These are phyloP conservation scores for Popillia japonica DNA, from an alignment of 1,140 invertebrate genomes.

Conservation along the genomic window DNA sequence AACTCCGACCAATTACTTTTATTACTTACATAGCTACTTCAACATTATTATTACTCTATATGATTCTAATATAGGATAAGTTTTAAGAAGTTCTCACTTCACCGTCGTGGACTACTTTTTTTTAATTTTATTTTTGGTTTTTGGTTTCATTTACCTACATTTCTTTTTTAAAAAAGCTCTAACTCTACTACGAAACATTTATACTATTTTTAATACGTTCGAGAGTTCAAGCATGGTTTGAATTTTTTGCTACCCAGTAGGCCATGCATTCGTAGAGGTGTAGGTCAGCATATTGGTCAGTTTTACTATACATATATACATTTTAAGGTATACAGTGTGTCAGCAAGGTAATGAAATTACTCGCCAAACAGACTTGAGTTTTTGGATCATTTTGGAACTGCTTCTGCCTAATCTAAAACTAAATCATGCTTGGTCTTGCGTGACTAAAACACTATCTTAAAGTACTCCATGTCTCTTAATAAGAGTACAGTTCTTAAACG, in stretches of 20 bases:
- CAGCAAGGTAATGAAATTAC: too few species aligned
- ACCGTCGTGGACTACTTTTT: not conserved
- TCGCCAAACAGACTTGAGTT: too few species aligned
- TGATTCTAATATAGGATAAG: slow-evolving; percentile 33
- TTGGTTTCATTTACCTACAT: slow-evolving; percentile 5
- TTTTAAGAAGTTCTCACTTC: slow-evolving; percentile 33
- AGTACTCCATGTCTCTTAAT: too few species aligned
- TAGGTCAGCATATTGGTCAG: slow-evolving; percentile 50
- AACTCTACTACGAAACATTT: slow-evolving; percentile 13
- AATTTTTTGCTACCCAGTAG: slow-evolving; percentile 50
- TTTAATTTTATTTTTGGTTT: slow-evolving; percentile 23
- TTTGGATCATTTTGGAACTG: too few species aligned
- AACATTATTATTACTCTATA: slow-evolving; percentile 18
- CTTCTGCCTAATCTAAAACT: too few species aligned
- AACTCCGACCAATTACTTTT: too few species aligned
- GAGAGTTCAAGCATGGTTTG: slow-evolving; percentile 50
- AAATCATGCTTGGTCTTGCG: too few species aligned
- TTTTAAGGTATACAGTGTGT: too few species aligned
- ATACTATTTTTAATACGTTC: not conserved
- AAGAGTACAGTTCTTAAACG: too few species aligned
- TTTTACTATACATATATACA: slow-evolving; percentile 36
- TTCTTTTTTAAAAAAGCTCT: slow-evolving; percentile 19
- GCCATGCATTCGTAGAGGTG: slow-evolving; percentile 54
- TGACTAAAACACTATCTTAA: too few species aligned
- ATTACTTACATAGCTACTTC: too few species aligned